Conservation (phyloP, 1,140 invertebrate genomes). For the Centruroides sculpturatus region DNA sequence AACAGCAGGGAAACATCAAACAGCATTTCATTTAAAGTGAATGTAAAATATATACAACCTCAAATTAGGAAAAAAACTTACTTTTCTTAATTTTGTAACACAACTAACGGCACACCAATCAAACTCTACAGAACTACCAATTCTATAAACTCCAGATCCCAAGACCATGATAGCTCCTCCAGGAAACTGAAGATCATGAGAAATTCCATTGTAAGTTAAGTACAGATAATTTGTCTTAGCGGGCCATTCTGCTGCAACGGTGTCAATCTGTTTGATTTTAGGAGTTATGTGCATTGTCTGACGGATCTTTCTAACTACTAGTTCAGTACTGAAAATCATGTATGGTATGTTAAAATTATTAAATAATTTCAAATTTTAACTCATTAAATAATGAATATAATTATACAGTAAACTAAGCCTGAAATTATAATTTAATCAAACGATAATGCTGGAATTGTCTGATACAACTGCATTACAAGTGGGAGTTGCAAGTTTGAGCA, state of each 20-base stretch:
- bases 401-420: no score
- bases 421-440: no score
- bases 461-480: no score
- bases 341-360: neutral
- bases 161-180: conserved; percentile 33
- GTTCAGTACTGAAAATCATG: conserved; percentile 29
- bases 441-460: no score
- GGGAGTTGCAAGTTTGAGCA: no score
- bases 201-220: conserved; percentile 80
- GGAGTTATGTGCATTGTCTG: conserved; percentile 45
- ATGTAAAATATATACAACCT: no score
- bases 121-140: conserved; percentile 98
- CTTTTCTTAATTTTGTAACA: conserved; percentile 69
- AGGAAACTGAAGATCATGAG: conserved; percentile 73
- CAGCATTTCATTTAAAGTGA: no score
- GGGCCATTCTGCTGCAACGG: conserved; percentile 98
- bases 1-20: no score
- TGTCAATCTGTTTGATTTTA: conserved; percentile 96
- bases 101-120: conserved; percentile 99
- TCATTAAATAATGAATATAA: no score
- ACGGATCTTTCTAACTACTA: conserved; percentile 31
- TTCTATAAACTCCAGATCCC: conserved; percentile 94
- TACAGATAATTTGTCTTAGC: conserved; percentile 97
- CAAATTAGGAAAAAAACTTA: conserved; percentile 36
- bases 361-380: neutral